phyloP scores from a whole-genome alignment of 2,888 invertebrate genomes.

The Lasioglossum leucozonium region DNA sequence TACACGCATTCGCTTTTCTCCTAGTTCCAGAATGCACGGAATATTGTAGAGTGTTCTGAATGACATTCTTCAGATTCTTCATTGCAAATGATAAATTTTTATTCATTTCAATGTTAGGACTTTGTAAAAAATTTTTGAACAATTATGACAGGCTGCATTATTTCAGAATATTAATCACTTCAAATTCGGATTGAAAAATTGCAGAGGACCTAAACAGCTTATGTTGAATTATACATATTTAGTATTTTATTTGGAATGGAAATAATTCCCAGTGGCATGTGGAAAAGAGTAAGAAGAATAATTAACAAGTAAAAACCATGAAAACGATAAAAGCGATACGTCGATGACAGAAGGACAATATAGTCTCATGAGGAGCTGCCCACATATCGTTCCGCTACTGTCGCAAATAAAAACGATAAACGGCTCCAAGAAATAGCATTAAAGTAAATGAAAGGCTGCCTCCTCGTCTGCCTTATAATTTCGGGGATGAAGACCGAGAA shows the following conservation, averaged over 20 bases:
- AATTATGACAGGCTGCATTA: too few species aligned
- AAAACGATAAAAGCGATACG: neutral
- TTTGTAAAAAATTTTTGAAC: too few species aligned
- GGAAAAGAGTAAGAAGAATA: too few species aligned
- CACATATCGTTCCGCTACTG: neutral
- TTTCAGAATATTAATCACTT: too few species aligned
- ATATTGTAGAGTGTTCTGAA: neutral
- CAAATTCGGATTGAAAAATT: too few species aligned
- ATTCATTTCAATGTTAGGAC: too few species aligned
- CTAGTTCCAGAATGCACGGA: neutral
- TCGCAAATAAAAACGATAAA: conserved; percentile 51
- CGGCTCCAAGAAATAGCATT: conserved; percentile 51
- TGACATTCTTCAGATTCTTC: neutral
- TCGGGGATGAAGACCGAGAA: conserved; percentile 32
- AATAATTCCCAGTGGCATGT: too few species aligned
- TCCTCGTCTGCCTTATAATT: conserved; percentile 56
- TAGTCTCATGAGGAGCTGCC: conserved; percentile 21
- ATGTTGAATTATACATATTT: too few species aligned
- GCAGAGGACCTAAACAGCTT: too few species aligned
- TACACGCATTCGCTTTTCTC: fast-evolving
- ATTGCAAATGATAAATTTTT: too few species aligned
- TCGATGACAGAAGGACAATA: neutral
- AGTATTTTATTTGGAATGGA: too few species aligned
- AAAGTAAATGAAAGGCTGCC: conserved; percentile 57
- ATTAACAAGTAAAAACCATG: neutral